Evolutionary conservation across 2,888 invertebrate genomes (phyloP).

Genomic region (Euphydryas editha): DNA sequence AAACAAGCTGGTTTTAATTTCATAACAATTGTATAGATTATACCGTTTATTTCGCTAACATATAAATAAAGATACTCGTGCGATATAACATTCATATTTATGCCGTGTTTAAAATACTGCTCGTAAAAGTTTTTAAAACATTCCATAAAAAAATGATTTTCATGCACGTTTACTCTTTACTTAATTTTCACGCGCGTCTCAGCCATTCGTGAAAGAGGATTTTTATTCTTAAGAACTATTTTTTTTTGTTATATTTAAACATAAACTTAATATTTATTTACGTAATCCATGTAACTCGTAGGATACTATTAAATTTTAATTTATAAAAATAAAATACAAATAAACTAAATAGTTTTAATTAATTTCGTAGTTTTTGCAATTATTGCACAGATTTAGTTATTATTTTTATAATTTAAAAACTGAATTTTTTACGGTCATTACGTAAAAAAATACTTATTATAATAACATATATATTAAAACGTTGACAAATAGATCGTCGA

Average conservation of each 20-base stretch:
- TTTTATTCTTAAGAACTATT: background rate
- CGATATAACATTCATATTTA: background rate
- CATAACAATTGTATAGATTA: too few relatives aligned
- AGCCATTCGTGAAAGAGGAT: background rate
- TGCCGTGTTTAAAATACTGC: background rate
- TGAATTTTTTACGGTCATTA: too few relatives aligned
- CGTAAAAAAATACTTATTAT: background rate
- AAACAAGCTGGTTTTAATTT: too few relatives aligned
- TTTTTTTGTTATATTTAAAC: background rate
- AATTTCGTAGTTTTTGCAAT: too few relatives aligned
- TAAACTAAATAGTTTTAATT: too few relatives aligned
- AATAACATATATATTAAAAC: background rate
- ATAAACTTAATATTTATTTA: background rate
- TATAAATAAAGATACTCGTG: too few relatives aligned
- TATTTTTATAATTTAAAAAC: too few relatives aligned
- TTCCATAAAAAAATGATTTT: background rate
- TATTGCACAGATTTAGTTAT: too few relatives aligned
- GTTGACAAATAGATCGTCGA: background rate
- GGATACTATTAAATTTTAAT: too few relatives aligned
- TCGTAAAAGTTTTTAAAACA: background rate
- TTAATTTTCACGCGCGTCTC: constrained; percentile 1
- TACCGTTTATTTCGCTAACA: too few relatives aligned
- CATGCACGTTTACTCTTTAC: background rate
- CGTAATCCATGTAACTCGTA: too few relatives aligned
- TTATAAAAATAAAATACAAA: too few relatives aligned